Percentiles rank a stretch among this genome's conserved stretches.
These are phyloP conservation scores for Helicoverpa zea DNA, from an alignment of 1,140 invertebrate genomes.

Conservation along the genomic window DNA sequence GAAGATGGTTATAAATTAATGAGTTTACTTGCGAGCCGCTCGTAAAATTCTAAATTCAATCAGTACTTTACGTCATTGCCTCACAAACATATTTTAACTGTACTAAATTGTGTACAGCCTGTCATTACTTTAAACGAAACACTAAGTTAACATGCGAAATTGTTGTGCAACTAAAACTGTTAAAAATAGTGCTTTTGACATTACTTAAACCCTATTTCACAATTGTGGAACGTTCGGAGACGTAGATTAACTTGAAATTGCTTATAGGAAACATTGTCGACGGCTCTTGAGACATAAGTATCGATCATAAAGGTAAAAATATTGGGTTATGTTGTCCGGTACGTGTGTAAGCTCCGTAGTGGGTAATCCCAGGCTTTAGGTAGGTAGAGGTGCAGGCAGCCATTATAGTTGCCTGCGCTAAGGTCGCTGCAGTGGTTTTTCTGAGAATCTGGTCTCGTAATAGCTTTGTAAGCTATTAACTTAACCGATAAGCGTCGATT, in stretches of 20 bases:
- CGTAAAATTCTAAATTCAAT: conserved; percentile 67
- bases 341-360: background rate
- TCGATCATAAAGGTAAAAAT: conserved; percentile 39
- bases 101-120: conserved; percentile 53
- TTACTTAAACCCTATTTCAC: conserved; percentile 52
- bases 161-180: conserved; percentile 49
- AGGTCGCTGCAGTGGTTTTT: conserved; percentile 55
- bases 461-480: conserved; percentile 55
- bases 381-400: conserved; percentile 19
- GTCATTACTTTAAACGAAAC: conserved; percentile 55
- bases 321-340: conserved; percentile 31
- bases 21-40: conserved; percentile 54
- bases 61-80: conserved; percentile 61
- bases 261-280: conserved; percentile 44
- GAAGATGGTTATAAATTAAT: conserved; percentile 59
- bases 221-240: conserved; percentile 26
- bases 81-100: conserved; percentile 62
- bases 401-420: conserved; percentile 45
- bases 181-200: conserved; percentile 53
- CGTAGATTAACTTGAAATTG: conserved; percentile 43
- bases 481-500: conserved; percentile 57
- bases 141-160: conserved; percentile 54
- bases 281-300: conserved; percentile 34
- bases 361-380: conserved; percentile 41
- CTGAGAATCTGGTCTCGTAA: conserved; percentile 53